Evolutionary conservation across 2,888 invertebrate species (phyloP), one percentile per base, ranked within the genome.

Genomic region (Thumatha senex): DNA sequence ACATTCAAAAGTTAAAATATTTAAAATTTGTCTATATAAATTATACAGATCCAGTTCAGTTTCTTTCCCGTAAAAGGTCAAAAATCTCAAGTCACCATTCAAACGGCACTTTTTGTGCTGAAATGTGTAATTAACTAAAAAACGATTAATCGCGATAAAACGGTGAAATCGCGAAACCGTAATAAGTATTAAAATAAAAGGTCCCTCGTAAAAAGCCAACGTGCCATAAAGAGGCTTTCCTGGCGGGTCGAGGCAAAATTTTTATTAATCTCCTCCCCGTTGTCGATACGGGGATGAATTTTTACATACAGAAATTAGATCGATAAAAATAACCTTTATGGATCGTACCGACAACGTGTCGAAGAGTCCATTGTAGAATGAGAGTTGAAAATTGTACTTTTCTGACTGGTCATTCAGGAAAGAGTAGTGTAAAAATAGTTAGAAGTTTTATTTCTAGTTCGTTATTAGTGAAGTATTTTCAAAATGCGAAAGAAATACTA

Each of bases 171-270:
- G 78, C 78, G 76, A 82, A 79, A 81, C 80, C 80, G 76, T 82
- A 83, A 84, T 83, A 84, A 82, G 82, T 85, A 86, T 84, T 82
- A 82, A 85, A 84, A 84, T 84, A 84, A 87, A 87, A 85, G 80
- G 80, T 72, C 76, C 72, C 76, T 81, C 84, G 79, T 86, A 84
- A 86, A 87, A 85, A 84, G 78, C 81, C 82, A 82, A 80, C 82
- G 82, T 80, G 84, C 83, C 80, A 80, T 86, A 86, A 87, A 87
- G 81, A 80, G 79, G 80, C 76, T 77, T 84, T 84, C 82, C 82
- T 68, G 61, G 78, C 80, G 74, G 82, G 79, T 70, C 74, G 77
- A 76, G 78, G 77, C 76, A 73, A 83, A 84, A 83, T 84, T 86
- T 86, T 86, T 89, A 86, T 87, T 86, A 87, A 89, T 85, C 84